Percentiles rank a stretch among this genome's conserved stretches.
Evolutionary conservation across 2,888 invertebrate genomes (phyloP).

Genomic region (Micoletzkya japonica): DNA sequence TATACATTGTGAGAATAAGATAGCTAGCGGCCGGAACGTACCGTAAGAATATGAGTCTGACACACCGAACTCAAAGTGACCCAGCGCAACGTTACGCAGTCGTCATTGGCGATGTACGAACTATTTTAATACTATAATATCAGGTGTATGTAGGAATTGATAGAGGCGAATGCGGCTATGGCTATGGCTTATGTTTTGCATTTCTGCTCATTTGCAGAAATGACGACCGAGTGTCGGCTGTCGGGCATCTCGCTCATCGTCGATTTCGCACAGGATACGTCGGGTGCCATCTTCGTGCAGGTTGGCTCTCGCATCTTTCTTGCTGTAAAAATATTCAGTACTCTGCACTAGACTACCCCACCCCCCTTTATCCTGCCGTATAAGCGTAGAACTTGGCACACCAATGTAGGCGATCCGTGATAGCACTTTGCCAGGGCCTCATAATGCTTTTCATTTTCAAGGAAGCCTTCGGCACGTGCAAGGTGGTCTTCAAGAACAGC

Average conservation of each 20-base stretch:
- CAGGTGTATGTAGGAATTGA: no score
- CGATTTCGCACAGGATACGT: constrained; percentile 45
- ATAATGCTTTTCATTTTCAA: not conserved
- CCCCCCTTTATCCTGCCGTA: not conserved
- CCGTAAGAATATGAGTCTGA: no score
- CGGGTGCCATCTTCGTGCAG: constrained; percentile 56
- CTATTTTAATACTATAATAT: no score
- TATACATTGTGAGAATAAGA: no score
- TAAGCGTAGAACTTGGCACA: not conserved
- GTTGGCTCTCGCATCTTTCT: constrained; percentile 13
- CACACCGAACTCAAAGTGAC: no score
- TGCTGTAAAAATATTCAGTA: no score
- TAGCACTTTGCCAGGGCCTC: not conserved
- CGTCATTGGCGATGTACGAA: no score
- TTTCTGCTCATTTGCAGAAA: constrained; percentile 41
- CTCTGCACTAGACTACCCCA: not conserved
- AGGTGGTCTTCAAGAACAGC: constrained; percentile 37
- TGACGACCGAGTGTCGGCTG: constrained; percentile 59
- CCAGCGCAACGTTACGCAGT: no score
- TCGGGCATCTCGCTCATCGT: constrained; percentile 55
- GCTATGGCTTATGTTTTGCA: no score
- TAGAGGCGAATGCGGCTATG: no score
- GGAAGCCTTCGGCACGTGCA: constrained; percentile 33
- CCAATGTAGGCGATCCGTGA: not conserved
- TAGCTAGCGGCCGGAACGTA: no score